These are phyloP conservation scores for Drosophila kuntzei DNA, from an alignment of 2,888 invertebrate species.

Conservation along the genomic window DNA sequence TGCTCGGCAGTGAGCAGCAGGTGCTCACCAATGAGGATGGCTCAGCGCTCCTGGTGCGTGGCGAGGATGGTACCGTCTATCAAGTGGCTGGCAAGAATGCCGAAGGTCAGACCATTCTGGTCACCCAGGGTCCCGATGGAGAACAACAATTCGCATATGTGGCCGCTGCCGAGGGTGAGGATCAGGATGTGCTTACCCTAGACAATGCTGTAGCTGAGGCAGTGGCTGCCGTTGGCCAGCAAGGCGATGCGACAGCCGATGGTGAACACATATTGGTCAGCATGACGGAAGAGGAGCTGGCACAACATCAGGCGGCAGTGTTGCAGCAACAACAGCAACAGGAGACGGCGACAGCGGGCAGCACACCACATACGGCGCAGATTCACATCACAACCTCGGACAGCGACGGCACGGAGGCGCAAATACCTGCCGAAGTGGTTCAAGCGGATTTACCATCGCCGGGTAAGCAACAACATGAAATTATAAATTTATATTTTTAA, in stretches of 20 bases:
- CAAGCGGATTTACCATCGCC: constrained; percentile 94
- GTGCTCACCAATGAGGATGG: constrained; percentile 87
- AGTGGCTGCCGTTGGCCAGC: constrained; percentile 83
- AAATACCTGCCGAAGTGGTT: constrained; percentile 94
- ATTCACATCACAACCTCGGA: constrained; percentile 74
- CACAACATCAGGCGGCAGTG: constrained; percentile 80
- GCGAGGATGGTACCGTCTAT: constrained; percentile 90
- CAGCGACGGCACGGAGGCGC: constrained; percentile 88
- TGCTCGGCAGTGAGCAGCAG: constrained; percentile 83
- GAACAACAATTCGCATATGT: constrained; percentile 90
- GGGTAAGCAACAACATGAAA: constrained; percentile 86
- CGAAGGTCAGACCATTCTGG: constrained; percentile 91
- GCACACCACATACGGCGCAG: constrained; percentile 63
- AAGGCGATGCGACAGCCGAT: constrained; percentile 71
- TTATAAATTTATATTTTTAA: neutral
- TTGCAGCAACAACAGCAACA: constrained; percentile 54
- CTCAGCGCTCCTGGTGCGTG: constrained; percentile 91
- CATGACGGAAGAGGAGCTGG: constrained; percentile 83
- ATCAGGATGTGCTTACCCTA: constrained; percentile 86
- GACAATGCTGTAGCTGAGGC: constrained; percentile 85
- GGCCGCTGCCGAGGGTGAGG: constrained; percentile 88
- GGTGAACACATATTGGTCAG: constrained; percentile 83
- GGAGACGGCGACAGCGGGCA: constrained; percentile 48
- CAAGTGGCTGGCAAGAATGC: constrained; percentile 92
- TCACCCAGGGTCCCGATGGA: constrained; percentile 91